Evolutionary conservation across 2,888 invertebrate genomes (phyloP), one percentile per base, ranked within the genome.

Genomic region (Litoditis marina): DNA sequence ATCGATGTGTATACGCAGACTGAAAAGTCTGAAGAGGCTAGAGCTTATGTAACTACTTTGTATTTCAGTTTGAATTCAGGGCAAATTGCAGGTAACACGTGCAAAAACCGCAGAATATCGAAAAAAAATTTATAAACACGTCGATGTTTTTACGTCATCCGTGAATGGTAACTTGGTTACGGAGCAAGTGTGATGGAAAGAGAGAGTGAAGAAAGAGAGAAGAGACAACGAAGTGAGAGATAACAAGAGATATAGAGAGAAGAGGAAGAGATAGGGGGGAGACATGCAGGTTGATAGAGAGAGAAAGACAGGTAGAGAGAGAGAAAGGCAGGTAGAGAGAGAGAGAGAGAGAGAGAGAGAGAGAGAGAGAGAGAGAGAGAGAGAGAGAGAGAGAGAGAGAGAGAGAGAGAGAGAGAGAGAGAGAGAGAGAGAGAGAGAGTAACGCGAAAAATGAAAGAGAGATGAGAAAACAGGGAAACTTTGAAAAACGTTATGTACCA

Each of bases 271-370:
- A 39, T 46, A 30, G 32, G 36, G 46, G 42, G 55, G 50, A 51
- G 32, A 50, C 28, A 50, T 22, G 32, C 44, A 6, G 52, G 52
- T 19, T 32, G 58, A 22, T n/a, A 58, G 34, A 63, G 19, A 49
- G 51, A 49, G 50, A 50, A 32, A 53, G 32, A 13, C n/a, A 56
- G 58, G 58, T 2, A 34, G 36, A 56, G 25, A 30, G 50, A 36
- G n/a, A 25, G 50, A 51, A 22, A 22, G 36, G 46, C 34, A 28
- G 51, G 13, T 8, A 39, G 8, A 39, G 27, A 34, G 54, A 56
- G 52, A 60, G 58, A 65, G 57, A 65, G 54, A 65, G 65, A 65
- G 60, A 60, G 56, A 60, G 56, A 39, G 46, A 47, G 60, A 53
- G n/a, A 34, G 34, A 34, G 34, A 36, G 44, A 44, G 31, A 42